phyloP scores from a whole-genome alignment of 2,888 invertebrate genomes.

The Trichacis sp. region DNA sequence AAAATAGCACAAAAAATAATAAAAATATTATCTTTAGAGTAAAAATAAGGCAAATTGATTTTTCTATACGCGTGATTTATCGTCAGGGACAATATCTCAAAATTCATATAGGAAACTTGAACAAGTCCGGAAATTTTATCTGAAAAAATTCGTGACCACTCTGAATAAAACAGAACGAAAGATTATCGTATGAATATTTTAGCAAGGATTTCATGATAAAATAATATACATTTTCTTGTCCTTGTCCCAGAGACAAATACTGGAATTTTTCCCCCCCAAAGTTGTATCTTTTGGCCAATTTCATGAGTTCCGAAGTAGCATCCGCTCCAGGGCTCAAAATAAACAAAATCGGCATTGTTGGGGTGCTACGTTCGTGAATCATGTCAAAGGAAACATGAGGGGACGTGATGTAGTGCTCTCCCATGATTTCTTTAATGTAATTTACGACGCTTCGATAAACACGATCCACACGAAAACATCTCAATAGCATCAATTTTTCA shows the following conservation, averaged over 20 bases:
- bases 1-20: too few species aligned
- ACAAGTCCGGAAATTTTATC: too few species aligned
- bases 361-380: constrained; percentile 87
- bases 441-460: constrained; percentile 87
- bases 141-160: too few species aligned
- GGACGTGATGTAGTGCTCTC: constrained; percentile 89
- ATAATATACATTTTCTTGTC: constrained; percentile 90
- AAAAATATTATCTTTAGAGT: too few species aligned
- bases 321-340: constrained; percentile 95
- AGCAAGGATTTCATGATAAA: too few species aligned
- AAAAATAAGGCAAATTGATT: too few species aligned
- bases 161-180: too few species aligned
- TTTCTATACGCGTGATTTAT: too few species aligned
- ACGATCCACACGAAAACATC: constrained; percentile 91
- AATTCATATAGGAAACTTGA: too few species aligned
- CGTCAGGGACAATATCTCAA: too few species aligned
- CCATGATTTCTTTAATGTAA: constrained; percentile 86
- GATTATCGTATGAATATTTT: too few species aligned
- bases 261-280: constrained; percentile 81
- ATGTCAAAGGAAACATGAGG: constrained; percentile 81
- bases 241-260: constrained; percentile 92
- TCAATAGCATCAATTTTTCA: constrained; percentile 83
- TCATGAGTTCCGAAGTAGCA: constrained; percentile 88
- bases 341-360: constrained; percentile 89
- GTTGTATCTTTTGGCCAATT: constrained; percentile 79